These are phyloP conservation scores for Anguilla anguilla DNA, from an alignment of 2,797 vertebrate species.

Conservation along the genomic window DNA sequence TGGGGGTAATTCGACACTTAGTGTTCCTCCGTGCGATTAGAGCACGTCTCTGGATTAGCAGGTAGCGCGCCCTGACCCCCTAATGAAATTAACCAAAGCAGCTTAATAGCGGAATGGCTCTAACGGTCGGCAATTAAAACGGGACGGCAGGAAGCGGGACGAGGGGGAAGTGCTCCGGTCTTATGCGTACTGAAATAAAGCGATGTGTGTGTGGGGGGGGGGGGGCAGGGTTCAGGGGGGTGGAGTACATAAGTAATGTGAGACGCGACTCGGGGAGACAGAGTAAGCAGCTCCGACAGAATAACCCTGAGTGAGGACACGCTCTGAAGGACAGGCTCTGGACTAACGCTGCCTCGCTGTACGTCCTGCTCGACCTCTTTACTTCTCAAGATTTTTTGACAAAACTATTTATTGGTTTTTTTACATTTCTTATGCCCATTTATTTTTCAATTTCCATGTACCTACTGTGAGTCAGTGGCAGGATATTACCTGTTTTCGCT, in stretches of 20 bases:
- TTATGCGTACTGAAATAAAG: not conserved
- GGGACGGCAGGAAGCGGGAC: not conserved
- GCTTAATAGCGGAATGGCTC: constrained; percentile 37
- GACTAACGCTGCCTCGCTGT: not conserved
- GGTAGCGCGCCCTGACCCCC: constrained; percentile 32
- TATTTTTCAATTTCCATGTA: not conserved
- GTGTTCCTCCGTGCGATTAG: constrained; percentile 19
- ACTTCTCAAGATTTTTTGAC: not conserved
- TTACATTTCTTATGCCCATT: not conserved
- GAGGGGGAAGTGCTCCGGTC: constrained; percentile 3
- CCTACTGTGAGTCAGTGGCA: not conserved
- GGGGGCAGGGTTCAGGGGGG: not conserved
- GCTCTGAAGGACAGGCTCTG: not conserved
- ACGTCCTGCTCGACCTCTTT: not conserved
- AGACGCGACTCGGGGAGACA: not conserved
- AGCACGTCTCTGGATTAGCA: constrained; percentile 36
- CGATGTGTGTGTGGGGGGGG: not conserved
- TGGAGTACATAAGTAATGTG: not conserved
- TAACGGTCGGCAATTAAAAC: constrained; percentile 34
- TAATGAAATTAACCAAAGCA: constrained; percentile 45
- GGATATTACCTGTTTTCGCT: too few species aligned
- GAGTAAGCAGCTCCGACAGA: not conserved
- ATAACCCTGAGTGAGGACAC: not conserved
- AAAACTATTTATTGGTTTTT: not conserved
- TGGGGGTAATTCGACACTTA: constrained; percentile 24